phyloP scores from a whole-genome alignment of 1,140 invertebrate species.

The Cryptotermes secundus region DNA sequence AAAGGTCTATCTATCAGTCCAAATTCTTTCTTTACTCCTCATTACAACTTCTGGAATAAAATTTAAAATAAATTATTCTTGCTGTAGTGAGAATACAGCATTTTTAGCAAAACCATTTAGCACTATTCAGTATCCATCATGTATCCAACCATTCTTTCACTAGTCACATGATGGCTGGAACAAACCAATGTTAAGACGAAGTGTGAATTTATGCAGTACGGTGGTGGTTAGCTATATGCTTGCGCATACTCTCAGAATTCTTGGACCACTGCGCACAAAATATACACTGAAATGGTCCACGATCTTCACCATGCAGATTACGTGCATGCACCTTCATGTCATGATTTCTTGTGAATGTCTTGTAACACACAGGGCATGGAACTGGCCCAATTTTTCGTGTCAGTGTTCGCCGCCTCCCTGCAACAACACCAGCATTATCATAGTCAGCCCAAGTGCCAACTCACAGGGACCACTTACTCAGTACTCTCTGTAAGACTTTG shows the following conservation, averaged over 20 bases:
- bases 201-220: background rate
- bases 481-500: too few species aligned
- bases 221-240: slow-evolving; percentile 4
- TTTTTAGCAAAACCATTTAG: too few species aligned
- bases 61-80: too few species aligned
- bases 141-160: background rate
- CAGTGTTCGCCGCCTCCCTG: background rate
- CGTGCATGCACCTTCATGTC: slow-evolving; percentile 48
- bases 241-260: slow-evolving; percentile 26
- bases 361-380: slow-evolving; percentile 40
- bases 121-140: too few species aligned
- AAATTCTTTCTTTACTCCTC: too few species aligned
- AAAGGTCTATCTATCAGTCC: too few species aligned
- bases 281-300: slow-evolving; percentile 46
- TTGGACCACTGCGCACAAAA: slow-evolving; percentile 40
- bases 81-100: too few species aligned
- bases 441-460: background rate
- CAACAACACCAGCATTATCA: slow-evolving; percentile 1
- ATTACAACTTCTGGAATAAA: too few species aligned
- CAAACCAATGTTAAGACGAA: background rate
- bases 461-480: too few species aligned
- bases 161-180: too few species aligned
- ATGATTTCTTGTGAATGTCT: slow-evolving; percentile 46
- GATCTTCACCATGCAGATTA: slow-evolving; percentile 49
- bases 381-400: background rate